Evolutionary conservation across 2,888 invertebrate genomes (phyloP).

Genomic region (Incurvaria masculella): DNA sequence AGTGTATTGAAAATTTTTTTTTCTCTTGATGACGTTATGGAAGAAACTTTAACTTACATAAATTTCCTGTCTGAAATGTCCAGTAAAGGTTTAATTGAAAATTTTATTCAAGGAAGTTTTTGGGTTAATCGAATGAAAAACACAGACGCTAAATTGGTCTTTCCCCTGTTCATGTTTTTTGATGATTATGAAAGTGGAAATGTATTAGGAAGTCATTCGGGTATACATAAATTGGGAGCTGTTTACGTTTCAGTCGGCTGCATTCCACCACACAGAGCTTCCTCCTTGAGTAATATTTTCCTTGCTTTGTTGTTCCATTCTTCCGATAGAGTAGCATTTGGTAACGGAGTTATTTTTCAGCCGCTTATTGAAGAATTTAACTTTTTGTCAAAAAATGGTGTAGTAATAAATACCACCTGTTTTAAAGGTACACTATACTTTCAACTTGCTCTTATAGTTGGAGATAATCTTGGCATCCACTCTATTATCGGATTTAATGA

Average conservation of each 20-base stretch:
- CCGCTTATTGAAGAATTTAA: background rate
- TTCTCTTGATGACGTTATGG: background rate
- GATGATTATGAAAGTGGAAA: conserved; percentile 16
- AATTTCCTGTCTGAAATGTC: background rate
- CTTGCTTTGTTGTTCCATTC: background rate
- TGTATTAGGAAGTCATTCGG: conserved; percentile 12
- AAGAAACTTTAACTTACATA: background rate
- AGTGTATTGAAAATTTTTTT: background rate
- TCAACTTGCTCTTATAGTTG: background rate
- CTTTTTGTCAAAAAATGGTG: background rate
- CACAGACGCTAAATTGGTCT: background rate
- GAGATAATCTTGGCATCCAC: background rate
- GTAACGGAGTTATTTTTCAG: background rate
- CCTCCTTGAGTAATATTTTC: conserved; percentile 13
- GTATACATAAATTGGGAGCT: conserved; percentile 13
- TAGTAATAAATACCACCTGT: background rate
- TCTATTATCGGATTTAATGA: background rate
- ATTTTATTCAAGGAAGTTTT: background rate
- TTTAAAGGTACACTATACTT: background rate
- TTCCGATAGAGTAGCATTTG: background rate
- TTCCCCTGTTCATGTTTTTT: conserved; percentile 14
- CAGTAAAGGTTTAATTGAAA: background rate
- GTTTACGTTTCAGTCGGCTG: conserved; percentile 15
- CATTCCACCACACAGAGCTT: conserved; percentile 12
- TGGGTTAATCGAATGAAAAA: background rate